A percentile compares a stretch with the other conserved stretches of the same genome.
phyloP scores from a whole-genome alignment of 2,888 invertebrate species.

The Parnassius mnemosyne region DNA sequence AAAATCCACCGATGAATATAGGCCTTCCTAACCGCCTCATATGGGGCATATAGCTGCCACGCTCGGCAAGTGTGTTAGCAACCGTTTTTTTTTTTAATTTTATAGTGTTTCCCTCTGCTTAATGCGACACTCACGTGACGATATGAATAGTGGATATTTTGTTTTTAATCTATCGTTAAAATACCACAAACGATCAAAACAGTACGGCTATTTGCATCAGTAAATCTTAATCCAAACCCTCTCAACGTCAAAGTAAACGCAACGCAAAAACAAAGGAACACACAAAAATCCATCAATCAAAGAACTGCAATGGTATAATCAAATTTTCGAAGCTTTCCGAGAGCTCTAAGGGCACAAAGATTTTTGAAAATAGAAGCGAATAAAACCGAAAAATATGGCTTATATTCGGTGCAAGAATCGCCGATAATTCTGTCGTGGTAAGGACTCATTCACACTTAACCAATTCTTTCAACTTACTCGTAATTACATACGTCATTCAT shows the following conservation, averaged over 20 bases:
- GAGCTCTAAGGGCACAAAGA: conserved; percentile 68
- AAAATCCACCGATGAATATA: too few relatives aligned
- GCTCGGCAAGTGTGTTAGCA: too few relatives aligned
- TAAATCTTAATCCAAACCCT: conserved; percentile 47
- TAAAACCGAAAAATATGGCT: conserved; percentile 69
- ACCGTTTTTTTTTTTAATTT: too few relatives aligned
- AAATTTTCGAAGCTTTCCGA: conserved; percentile 69
- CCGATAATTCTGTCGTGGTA: conserved; percentile 47
- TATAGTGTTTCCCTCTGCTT: too few relatives aligned
- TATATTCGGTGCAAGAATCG: conserved; percentile 74
- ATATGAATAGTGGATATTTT: too few relatives aligned
- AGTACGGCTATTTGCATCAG: too few relatives aligned
- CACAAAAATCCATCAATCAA: conserved; percentile 73
- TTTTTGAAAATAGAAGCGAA: conserved; percentile 36
- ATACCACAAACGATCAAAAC: too few relatives aligned
- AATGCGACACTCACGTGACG: too few relatives aligned
- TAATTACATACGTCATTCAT: too few relatives aligned
- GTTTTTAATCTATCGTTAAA: too few relatives aligned
- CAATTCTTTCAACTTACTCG: background rate
- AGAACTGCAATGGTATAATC: conserved; percentile 75
- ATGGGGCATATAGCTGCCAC: too few relatives aligned
- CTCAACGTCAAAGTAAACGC: conserved; percentile 60
- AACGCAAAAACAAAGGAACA: conserved; percentile 51
- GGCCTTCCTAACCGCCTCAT: too few relatives aligned
- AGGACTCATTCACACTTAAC: conserved; percentile 11